Base-by-base conservation (phyloP, 2,113 vertebrate species). In the Coptodon rendalli region DNA sequence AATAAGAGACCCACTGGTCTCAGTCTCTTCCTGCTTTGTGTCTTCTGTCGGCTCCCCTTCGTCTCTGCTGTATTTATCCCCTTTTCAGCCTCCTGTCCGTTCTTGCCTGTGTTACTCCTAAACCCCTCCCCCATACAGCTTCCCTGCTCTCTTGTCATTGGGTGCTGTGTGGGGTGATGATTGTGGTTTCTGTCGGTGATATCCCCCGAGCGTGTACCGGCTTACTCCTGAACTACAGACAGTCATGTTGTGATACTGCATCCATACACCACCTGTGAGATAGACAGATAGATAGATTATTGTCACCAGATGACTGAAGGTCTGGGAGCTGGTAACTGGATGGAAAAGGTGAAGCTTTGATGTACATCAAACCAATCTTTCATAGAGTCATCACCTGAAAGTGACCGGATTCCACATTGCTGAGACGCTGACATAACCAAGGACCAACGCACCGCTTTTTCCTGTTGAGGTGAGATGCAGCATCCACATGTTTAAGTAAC, bases 161-260 rank as follows among this genome's bases (percentile, higher is more conserved):
- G 94, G 78, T 89, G 59, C 84, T 81, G 86, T 85, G 92, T 96
- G 90, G 93, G 94, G 89, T 94, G 94, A 95, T 92, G 91, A 84
- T 91, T 91, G 93, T 94, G 92, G 93, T 93, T 92, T 93, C 91
- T 86, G 80, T 84, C 82, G 24, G 94, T 79, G 95, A 94, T 92
- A 91, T 95, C 95, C 91, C 94, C 91, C 87, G 81, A 88, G 89
- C 76, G 16, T 92, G 88, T 81, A 89, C 92, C 83, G 88, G 91
- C 83, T 86, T 85, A 13, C 78, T 78, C 82, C 79, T 83, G 24
- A 90, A 34, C 81, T 85, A 57, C 12, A 86, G 40, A 52, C 7
- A 80, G 50, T 45, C 50, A 56, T 76, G 78, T 53, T 57, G 59
- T 63, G n/a, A 81, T 57, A 38, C 84, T 43, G 53, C 89, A 89